Conservation (phyloP, 2,797 vertebrate genomes). For the Falco naumanni region DNA sequence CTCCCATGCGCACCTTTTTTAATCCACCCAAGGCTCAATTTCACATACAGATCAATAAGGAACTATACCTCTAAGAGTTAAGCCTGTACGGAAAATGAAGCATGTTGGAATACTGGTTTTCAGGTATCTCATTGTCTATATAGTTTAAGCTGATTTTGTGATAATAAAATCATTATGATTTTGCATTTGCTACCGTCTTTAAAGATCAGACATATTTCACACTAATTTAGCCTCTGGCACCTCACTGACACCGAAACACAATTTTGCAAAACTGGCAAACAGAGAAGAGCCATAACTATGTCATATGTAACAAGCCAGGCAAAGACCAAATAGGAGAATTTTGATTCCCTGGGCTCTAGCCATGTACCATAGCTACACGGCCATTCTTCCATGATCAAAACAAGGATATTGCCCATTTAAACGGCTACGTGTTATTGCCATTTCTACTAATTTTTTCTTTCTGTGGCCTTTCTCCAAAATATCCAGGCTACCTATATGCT, state of each 20-base stretch:
- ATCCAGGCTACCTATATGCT: neutral
- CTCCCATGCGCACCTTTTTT: neutral
- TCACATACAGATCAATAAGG: neutral
- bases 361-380: neutral
- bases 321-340: neutral
- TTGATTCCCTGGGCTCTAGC: neutral
- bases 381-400: neutral
- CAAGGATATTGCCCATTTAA: neutral
- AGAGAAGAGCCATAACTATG: neutral
- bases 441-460: neutral
- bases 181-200: neutral
- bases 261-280: neutral
- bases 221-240: neutral
- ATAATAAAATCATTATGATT: neutral
- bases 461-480: no score
- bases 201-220: neutral
- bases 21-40: neutral
- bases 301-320: fast-evolving
- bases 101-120: neutral
- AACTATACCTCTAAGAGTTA: neutral
- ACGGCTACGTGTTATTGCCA: neutral
- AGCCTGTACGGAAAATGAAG: neutral
- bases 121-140: neutral
- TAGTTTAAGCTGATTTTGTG: neutral
- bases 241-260: neutral